Evolutionary conservation across 2,113 vertebrate genomes (phyloP).

Genomic region (Atlantisia rogersi): DNA sequence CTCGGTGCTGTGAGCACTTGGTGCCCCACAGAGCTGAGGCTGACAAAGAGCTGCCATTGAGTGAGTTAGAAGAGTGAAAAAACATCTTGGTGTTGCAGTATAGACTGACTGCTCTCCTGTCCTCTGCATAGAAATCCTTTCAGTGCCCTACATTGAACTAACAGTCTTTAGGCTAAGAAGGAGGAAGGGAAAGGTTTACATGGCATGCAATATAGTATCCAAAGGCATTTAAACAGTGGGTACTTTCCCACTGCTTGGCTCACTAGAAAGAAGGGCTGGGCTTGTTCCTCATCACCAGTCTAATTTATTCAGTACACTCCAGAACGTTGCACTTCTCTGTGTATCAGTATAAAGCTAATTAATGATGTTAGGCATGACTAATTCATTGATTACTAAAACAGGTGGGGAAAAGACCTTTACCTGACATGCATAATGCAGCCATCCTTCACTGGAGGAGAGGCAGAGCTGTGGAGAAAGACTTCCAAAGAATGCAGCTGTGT

Average conservation of each 20-base stretch:
- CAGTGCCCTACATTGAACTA: neutral
- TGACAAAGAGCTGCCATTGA: neutral
- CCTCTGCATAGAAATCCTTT: neutral
- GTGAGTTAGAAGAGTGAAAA: neutral
- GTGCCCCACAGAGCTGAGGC: neutral
- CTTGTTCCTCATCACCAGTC: neutral
- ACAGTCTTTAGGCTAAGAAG: neutral
- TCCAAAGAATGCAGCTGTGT: neutral
- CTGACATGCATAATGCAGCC: neutral
- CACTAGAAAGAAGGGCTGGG: neutral
- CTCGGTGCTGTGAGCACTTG: neutral
- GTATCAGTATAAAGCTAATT: neutral
- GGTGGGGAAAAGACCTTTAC: neutral
- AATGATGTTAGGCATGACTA: neutral
- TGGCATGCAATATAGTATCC: neutral
- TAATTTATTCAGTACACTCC: neutral
- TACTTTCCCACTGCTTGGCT: neutral
- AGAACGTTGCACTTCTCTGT: neutral
- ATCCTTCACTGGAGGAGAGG: neutral
- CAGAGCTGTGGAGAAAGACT: neutral
- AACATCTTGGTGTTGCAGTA: neutral
- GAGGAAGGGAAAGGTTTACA: accelerated
- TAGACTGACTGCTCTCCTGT: neutral
- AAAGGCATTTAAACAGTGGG: neutral
- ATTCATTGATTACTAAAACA: neutral